Evolutionary conservation across 2,888 invertebrate species (phyloP).

Genomic region (Chrysolina haemoptera): DNA sequence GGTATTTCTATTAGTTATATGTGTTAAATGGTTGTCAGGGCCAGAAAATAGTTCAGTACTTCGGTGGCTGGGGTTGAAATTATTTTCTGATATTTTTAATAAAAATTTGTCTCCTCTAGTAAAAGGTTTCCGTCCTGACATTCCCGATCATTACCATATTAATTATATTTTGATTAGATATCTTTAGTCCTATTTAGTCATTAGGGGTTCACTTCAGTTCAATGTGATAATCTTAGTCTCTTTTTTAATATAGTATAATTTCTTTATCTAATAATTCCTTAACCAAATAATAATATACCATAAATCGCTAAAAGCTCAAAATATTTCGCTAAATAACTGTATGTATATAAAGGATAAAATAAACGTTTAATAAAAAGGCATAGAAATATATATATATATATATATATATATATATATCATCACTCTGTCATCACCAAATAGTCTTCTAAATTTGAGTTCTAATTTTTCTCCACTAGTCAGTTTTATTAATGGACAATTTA

Average conservation of each 20-base stretch:
- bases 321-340: no score
- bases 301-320: no score
- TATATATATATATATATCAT: no score
- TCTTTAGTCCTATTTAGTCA: no score
- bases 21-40: neutral
- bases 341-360: no score
- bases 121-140: conserved; percentile 3
- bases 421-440: neutral
- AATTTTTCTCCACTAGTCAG: neutral
- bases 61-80: neutral
- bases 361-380: neutral
- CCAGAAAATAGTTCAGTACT: neutral
- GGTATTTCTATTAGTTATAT: neutral
- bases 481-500: neutral
- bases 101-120: conserved; percentile 8
- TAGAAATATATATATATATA: no score
- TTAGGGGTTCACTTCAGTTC: neutral
- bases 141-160: neutral
- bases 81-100: neutral
- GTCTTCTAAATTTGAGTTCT: neutral
- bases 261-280: no score
- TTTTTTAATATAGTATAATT: no score
- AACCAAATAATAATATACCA: no score
- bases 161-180: no score
- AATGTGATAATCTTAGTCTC: neutral